Evolutionary conservation across 2,888 invertebrate genomes (phyloP).

Genomic region (Aquatica leii): DNA sequence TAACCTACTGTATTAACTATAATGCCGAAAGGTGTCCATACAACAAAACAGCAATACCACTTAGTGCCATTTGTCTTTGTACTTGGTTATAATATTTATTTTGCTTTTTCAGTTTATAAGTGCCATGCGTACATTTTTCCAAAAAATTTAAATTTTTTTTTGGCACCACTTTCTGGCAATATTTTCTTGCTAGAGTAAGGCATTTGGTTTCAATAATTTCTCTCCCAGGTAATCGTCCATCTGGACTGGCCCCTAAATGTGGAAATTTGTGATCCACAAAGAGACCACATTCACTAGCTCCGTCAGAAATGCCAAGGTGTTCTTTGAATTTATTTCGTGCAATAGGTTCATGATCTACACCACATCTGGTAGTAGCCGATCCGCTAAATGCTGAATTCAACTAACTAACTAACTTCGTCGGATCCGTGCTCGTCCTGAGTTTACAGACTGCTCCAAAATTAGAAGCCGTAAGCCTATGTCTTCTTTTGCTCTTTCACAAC

Average conservation of each 20-base stretch:
- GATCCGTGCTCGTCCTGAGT: constrained; percentile 10
- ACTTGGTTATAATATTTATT: no score
- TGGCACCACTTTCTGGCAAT: no score
- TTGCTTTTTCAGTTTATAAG: no score
- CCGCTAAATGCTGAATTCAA: neutral
- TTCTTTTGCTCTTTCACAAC: neutral
- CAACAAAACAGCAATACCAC: no score
- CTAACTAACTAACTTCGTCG: neutral
- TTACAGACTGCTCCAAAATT: constrained; percentile 13
- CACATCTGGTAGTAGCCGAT: neutral
- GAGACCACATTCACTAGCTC: neutral
- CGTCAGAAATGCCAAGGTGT: neutral
- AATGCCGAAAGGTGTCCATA: no score
- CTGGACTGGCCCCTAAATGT: neutral
- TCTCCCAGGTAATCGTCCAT: neutral
- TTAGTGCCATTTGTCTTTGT: no score
- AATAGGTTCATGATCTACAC: neutral
- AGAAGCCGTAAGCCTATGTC: constrained; percentile 11
- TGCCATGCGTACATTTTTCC: no score
- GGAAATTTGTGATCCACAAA: neutral
- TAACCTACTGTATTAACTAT: no score
- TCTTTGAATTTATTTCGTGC: neutral
- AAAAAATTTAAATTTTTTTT: no score
- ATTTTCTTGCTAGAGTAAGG: no score
- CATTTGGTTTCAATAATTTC: no score